Evolutionary conservation across 2,113 vertebrate genomes (phyloP), one percentile per base, ranked within the genome.

Genomic region (Pseudorectes ferrugineus): DNA sequence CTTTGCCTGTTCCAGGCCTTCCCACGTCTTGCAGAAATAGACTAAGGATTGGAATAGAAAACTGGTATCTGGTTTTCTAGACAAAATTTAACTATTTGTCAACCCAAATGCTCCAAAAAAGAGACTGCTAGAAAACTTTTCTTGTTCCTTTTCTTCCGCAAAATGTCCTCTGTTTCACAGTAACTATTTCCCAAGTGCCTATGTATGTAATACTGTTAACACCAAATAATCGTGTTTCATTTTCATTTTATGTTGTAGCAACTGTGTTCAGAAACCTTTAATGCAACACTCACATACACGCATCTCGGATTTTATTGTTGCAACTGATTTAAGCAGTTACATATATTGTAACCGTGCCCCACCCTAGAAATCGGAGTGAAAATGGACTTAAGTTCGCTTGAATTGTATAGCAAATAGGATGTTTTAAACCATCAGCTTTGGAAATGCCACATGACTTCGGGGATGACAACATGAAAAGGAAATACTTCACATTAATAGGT

Each of bases 1-100:
- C 92, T 93, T 76, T 94, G 92, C 92, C 86, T 89, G 86, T 94
- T 95, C 91, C 92, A 88, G 83, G 79, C 78, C 61, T 76, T 94
- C 94, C 94, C 79, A 95, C 95, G 1, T 31, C 51, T 73, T 80
- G 75, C 95, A 93, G 85, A 94, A 95, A 95, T 93, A 95, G 88
- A 43, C 63, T 51, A 26, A 85, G 66, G 68, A 84, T 13, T 86
- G 83, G 66, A 86, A 88, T 91, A 84, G 54, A 63, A 84, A 86
- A 84, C 12, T 71, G 79, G 26, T 48, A 77, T 49, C 42, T 77
- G 26, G 21, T 90, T 89, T 94, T 75, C 88, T 79, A 73, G 71
- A 33, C 36, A 80, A 77, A 84, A 71, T 73, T 86, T 94, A 94
- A 89, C 82, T 88, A 5, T 83, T 94, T 84, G 67, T 67, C 17